Evolutionary conservation across 2,888 invertebrate species (phyloP), one percentile per base, ranked within the genome.

Genomic region (Dastarcus helophoroides): DNA sequence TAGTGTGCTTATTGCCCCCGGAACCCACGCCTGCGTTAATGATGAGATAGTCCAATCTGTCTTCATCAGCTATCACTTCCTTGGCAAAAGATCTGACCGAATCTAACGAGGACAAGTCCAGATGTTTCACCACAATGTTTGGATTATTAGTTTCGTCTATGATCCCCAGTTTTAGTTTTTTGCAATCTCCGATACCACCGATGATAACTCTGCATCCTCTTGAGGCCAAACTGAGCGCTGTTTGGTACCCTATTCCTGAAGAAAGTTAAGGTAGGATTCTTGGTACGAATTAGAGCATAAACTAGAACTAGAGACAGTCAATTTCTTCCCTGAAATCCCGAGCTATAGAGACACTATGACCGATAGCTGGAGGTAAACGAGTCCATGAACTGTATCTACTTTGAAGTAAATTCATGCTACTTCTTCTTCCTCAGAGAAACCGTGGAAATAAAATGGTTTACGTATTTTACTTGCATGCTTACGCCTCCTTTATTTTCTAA

Each of bases 1-100:
- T 65, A 0, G 78, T 76, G 34, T 59, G 55, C 30, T 60, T 60
- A 29, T 65, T 58, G 1, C 59, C 58, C 8, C 63, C 54, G 2
- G 65, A 65, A 4, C 62, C 65, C 0, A 68, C 63, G 0, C 74
- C 75, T 0, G 78, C 77, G 45, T 78, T 78, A 51, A 77, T 76
- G 13, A 79, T 64, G 22, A 79, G 55, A 8, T 77, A 68, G 43
- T 79, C 73, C 32, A 79, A 46, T 46, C 68, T 66, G 0, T 63
- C 58, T 52, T 73, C 72, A 0, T 58, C 53, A 12, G 56, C 55
- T 39, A 67, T 67, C 22, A 79, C 64, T 14, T 71, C 68, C 10
- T 69, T 64, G 1, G 76, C 77, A 51, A 82, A 82, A 23, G 63
- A 59, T 31, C 76, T 60, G 3, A 76, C 64, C 0, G 73, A 73